Conservation (phyloP, 2,113 vertebrate genomes). For the Spheniscus mendiculus region DNA sequence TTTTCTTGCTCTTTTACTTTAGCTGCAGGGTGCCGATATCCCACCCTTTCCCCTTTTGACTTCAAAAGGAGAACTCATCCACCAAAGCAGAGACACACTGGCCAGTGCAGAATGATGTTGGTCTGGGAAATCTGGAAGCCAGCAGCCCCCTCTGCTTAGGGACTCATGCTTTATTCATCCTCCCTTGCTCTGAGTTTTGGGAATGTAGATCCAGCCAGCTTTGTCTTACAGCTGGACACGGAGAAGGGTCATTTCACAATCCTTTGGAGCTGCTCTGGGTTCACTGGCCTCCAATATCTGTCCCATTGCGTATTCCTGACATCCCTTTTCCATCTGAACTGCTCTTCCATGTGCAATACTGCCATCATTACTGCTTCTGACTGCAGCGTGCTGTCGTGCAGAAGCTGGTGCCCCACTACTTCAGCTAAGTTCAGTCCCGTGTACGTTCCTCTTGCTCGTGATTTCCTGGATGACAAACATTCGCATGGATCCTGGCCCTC, state of each 20-base stretch:
- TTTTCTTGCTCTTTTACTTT: neutral
- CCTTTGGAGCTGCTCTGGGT: neutral
- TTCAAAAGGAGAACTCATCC: neutral
- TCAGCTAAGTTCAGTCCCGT: neutral
- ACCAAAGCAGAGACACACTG: neutral
- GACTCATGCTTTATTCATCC: neutral
- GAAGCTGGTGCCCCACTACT: neutral
- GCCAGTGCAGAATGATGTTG: neutral
- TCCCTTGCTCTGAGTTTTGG: conserved; percentile 30
- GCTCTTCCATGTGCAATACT: neutral
- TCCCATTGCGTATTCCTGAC: neutral
- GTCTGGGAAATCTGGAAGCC: neutral
- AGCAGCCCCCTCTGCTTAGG: neutral
- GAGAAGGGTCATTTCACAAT: conserved; percentile 43
- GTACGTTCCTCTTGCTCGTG: neutral
- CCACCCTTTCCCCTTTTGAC: neutral
- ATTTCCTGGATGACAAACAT: neutral
- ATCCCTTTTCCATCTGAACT: neutral
- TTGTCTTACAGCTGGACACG: conserved; percentile 18
- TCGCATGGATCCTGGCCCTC: neutral
- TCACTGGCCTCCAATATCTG: neutral
- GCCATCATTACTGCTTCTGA: neutral
- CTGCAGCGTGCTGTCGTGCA: neutral
- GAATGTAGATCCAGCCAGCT: conserved; percentile 11
- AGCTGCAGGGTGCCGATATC: neutral